Percentiles rank a stretch among this genome's conserved stretches.
These are phyloP conservation scores for Brachionus paranguensis DNA, from an alignment of 1,140 invertebrate genomes.

Conservation along the genomic window DNA sequence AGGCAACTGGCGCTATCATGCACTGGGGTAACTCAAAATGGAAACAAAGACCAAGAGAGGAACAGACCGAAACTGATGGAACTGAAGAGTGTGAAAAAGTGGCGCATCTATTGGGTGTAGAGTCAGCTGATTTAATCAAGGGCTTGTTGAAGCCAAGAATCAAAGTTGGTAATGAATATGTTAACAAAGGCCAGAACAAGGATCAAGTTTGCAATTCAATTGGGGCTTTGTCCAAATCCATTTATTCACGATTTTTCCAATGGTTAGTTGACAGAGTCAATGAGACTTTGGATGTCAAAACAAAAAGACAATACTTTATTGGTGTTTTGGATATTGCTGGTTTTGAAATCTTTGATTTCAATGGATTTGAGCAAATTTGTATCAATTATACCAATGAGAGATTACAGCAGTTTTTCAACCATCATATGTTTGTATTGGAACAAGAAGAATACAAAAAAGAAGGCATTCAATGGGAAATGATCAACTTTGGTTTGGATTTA, in stretches of 20 bases:
- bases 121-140: conserved; percentile 60
- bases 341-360: conserved; percentile 99
- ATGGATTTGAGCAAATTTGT: conserved; percentile 99
- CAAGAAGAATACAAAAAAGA: conserved; percentile 98
- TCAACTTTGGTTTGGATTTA: conserved; percentile 99
- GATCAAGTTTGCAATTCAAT: conserved; percentile 87
- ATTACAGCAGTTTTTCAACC: conserved; percentile 99
- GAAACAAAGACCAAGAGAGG: conserved; percentile 98
- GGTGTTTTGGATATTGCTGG: conserved; percentile 99
- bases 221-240: conserved; percentile 90
- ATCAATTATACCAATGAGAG: conserved; percentile 99
- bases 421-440: conserved; percentile 99
- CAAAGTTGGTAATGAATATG: conserved; percentile 77
- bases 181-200: conserved; percentile 94
- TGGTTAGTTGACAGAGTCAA: conserved; percentile 96
- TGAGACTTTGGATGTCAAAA: conserved; percentile 93
- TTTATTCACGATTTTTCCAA: conserved; percentile 94
- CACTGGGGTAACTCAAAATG: conserved; percentile 98
- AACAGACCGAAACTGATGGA: conserved; percentile 97
- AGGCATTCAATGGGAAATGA: conserved; percentile 96
- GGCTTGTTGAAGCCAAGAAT: conserved; percentile 62
- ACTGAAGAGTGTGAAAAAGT: conserved; percentile 88
- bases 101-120: conserved; percentile 72
- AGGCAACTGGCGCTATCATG: conserved; percentile 91
- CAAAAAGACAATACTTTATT: conserved; percentile 95